Base-by-base conservation (phyloP, 23 tunicate genomes). In the Clavelina lepadiformis region DNA sequence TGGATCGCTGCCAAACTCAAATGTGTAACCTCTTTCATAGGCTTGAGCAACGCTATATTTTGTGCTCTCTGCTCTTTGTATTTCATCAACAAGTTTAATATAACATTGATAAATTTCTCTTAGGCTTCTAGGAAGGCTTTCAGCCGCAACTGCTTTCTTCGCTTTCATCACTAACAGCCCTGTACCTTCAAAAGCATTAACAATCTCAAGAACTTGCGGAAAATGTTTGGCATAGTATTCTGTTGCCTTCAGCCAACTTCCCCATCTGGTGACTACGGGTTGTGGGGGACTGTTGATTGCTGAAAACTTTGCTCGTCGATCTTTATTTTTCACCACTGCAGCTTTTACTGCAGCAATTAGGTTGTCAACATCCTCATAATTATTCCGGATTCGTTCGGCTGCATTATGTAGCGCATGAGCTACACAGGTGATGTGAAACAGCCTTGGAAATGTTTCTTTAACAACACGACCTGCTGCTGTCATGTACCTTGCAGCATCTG, bases 401-500 rank as follows among this genome's bases (percentile, higher is more conserved):
- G 72, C 72, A 46, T 66, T 66, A 66, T 66, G 72, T 36, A 66
- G 47, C 46, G 24, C 72, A 33, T 66, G 72, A 66, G 72, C 72
- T 57, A 66, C 57, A 44, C 57, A 66, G 72, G 72, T 66, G 3
- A 66, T 66, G 57, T 66, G 57, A 66, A 66, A 66, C 22, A 66
- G 72, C 57, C 57, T 66, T 38, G 72, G 56, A 66, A 46, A 66
- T 28, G 57, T 66, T 46, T 66, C 56, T 66, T 66, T 66, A 66
- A 46, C 56, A 25, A 66, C 72, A 66, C 57, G 72, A 66, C 72
- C 72, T 66, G 72, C 72, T 66, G 72, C 72, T 46, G 72, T 66
- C 72, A 66, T 66, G 57, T 66, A 66, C 57, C 72, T 66, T 44
- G 72, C 57, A 27, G 72, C 72, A 66, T 66, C 72, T 66, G 72